Conservation (phyloP, 2,888 invertebrate genomes). For the Hedychridium roseum region DNA sequence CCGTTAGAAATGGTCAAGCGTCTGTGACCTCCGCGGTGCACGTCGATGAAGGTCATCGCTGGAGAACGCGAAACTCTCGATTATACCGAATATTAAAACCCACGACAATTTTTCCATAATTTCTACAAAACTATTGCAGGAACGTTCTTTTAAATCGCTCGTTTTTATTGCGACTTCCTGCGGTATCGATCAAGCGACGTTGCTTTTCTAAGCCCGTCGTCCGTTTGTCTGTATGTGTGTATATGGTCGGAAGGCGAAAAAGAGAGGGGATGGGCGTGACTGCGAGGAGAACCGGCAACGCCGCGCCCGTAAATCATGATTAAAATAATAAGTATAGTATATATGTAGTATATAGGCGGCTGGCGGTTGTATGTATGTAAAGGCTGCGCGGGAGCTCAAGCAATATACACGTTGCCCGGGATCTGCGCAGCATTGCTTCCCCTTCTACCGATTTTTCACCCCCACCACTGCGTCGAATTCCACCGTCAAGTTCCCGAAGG, state of each 20-base stretch:
- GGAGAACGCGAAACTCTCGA: too few relatives aligned
- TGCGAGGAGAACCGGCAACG: slow-evolving; percentile 52
- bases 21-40: slow-evolving; percentile 1
- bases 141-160: too few relatives aligned
- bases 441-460: slow-evolving; percentile 30
- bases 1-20: slow-evolving; percentile 8
- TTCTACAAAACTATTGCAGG: too few relatives aligned
- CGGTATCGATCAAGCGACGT: slow-evolving; percentile 44
- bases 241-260: slow-evolving; percentile 34
- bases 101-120: too few relatives aligned
- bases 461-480: slow-evolving; percentile 40
- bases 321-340: slow-evolving; percentile 62
- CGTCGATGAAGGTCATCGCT: background rate
- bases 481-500: slow-evolving; percentile 44
- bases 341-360: slow-evolving; percentile 53
- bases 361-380: slow-evolving; percentile 38
- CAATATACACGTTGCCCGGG: slow-evolving; percentile 33
- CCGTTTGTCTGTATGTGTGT: slow-evolving; percentile 30
- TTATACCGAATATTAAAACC: too few relatives aligned
- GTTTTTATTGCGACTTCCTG: too few relatives aligned
- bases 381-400: slow-evolving; percentile 52
- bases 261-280: slow-evolving; percentile 54
- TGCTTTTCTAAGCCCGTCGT: slow-evolving; percentile 35
- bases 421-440: slow-evolving; percentile 59
- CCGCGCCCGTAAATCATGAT: slow-evolving; percentile 60